Evolutionary conservation across 2,888 invertebrate genomes (phyloP), one percentile per base, ranked within the genome.

Genomic region (Sclerodermus sp.): DNA sequence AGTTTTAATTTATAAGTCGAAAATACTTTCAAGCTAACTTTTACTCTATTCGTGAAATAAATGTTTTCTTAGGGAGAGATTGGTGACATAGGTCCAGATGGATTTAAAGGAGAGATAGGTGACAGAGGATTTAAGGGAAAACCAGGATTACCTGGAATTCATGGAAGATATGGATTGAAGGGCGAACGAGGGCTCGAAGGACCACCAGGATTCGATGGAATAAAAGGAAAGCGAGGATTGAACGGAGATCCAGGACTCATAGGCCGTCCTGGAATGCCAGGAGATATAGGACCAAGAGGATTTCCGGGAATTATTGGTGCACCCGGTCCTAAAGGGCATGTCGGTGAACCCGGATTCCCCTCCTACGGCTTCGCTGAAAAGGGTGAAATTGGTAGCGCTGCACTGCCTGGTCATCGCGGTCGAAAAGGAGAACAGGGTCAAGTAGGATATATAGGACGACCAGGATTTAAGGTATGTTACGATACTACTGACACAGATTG

Each of bases 61-160:
- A 8, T 34, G 13, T 34, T 5, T 23, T 34, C 13, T 13, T 30
- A 78, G 73, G 79, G 79, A 38, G 70, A 72, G 49, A 66, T 67
- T 41, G 82, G 82, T 43, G 70, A 78, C 34, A 67, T 68, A 54
- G 76, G 76, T 1, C 55, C 57, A 12, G 70, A 73, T 2, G 90
- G 90, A 2, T 55, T 68, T 0, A 86, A 85, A 74, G 90, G 90
- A 48, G 77, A 79, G 52, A 77, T 77, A 18, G 90, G 90, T 55
- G 87, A 85, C n/a, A 60, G 79, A 58, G 76, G 76, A 12, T 29
- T 42, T 0, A 60, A 57, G 10, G 77, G 77, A 46, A 46, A 49
- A 8, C 17, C 49, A 2, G 77, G 76, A 4, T 6, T 17, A 1
- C 66, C 65, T 23, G 81, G 80, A 32, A 46, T 53, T 1, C 47